Evolutionary conservation across 2,797 vertebrate species (phyloP), one percentile per base, ranked within the genome.

Genomic region (Sebastes alutus): DNA sequence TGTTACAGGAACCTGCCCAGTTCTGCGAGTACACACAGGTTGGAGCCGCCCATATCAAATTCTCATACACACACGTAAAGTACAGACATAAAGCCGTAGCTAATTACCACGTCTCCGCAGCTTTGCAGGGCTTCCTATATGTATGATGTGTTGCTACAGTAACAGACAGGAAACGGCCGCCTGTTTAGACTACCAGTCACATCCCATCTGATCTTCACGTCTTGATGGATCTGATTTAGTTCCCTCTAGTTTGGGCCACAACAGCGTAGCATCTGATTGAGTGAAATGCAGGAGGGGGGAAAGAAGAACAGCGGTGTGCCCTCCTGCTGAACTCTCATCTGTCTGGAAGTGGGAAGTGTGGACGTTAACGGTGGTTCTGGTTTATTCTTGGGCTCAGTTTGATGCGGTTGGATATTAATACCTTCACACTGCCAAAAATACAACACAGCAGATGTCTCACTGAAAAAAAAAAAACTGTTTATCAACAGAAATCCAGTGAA

Each of bases 111-210:
- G 65, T 33, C 27, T 0, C 64, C 30, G 38, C 62, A 29, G 56
- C 65, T 68, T 74, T 23, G 7, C 2, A 0, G 29, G 65, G 20
- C 64, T 84, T 80, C 54, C 32, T 86, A 35, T 62, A n/a, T 2
- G 6, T 32, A 54, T 30, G 65, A 79, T 27, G 64, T 32, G 73
- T 82, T 78, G 35, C 82, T 69, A 59, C 30, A 55, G 69, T 70
- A 78, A 72, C 88, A 76, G 77, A 81, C 67, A 76, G 87, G 72
- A 81, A 89, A 35, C 38, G 11, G 23, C 16, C 0, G 20, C 25
- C 56, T 85, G 78, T 90, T 88, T 86, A 87, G 77, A 79, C 86
- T 78, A 12, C 35, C 12, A 12, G 74, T 84, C 82, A 52, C 33
- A 67, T 85, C 73, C 25, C 58, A 79, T 88, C 85, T 80, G 1